These are phyloP conservation scores for Terrapene triunguis DNA, from an alignment of 2,113 vertebrate genomes.

Conservation along the genomic window DNA sequence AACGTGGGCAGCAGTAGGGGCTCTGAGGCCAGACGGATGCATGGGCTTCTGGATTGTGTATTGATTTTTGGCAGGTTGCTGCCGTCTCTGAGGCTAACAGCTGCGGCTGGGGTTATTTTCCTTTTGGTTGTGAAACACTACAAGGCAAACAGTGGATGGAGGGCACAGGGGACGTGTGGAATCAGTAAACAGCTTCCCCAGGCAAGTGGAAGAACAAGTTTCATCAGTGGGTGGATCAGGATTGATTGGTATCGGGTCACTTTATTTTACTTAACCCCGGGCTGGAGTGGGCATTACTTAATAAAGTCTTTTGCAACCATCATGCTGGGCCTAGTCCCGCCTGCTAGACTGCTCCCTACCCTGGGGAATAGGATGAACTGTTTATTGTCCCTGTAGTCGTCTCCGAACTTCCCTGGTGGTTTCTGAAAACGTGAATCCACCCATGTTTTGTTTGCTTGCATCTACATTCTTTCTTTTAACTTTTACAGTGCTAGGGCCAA, in stretches of 20 bases:
- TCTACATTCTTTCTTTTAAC: too few species aligned
- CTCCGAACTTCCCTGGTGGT: too few species aligned
- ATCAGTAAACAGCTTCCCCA: neutral
- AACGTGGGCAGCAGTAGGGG: neutral
- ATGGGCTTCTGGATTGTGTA: neutral
- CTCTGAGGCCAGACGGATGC: neutral
- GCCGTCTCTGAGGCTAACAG: neutral
- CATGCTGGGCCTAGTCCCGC: neutral
- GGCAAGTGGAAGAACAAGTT: rapidly evolving
- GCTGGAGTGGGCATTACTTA: neutral
- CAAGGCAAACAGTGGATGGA: neutral
- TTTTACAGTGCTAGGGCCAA: too few species aligned
- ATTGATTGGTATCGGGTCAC: neutral
- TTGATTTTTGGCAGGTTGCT: neutral
- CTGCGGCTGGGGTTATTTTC: neutral
- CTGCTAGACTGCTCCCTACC: neutral
- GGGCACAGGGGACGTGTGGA: rapidly evolving
- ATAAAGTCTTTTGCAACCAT: slow-evolving; percentile 18
- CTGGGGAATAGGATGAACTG: neutral
- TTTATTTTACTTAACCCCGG: neutral
- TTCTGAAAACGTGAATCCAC: too few species aligned
- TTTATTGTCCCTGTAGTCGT: neutral
- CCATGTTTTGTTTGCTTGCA: too few species aligned
- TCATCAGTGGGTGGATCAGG: neutral
- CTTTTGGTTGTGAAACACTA: neutral